Conservation (phyloP, 2,113 vertebrate species). For the Tachysurus vachellii region DNA sequence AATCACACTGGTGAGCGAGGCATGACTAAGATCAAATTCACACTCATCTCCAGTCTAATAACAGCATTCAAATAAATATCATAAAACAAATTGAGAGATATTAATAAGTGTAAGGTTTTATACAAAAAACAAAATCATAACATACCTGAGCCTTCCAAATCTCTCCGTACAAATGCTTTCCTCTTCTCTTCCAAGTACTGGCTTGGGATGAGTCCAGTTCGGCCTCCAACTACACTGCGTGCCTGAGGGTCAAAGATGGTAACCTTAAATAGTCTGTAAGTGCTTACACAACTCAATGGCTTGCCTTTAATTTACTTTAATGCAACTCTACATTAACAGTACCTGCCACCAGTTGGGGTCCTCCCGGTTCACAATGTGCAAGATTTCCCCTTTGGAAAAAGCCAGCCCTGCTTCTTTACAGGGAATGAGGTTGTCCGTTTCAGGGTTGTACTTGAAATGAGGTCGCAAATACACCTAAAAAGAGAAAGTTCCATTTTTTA, state of each 20-base stretch:
- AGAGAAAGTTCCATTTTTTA: neutral
- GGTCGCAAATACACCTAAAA: constrained; percentile 93
- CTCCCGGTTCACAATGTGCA: constrained; percentile 96
- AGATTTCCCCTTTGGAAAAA: constrained; percentile 93
- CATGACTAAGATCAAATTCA: neutral
- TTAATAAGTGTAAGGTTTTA: neutral
- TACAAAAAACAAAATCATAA: constrained; percentile 2
- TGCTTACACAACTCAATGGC: neutral
- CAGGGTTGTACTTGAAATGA: constrained; percentile 96
- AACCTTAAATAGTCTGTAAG: neutral
- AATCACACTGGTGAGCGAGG: neutral
- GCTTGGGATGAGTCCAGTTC: constrained; percentile 94
- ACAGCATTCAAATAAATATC: neutral
- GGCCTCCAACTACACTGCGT: constrained; percentile 85
- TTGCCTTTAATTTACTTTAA: neutral
- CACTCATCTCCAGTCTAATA: neutral
- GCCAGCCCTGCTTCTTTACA: constrained; percentile 96
- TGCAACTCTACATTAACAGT: neutral
- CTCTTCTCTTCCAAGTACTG: constrained; percentile 98
- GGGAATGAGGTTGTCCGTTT: constrained; percentile 93
- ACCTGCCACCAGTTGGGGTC: constrained; percentile 99
- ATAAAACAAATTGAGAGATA: neutral
- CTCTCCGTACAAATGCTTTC: constrained; percentile 95
- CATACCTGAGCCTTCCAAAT: constrained; percentile 85
- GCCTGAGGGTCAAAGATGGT: constrained; percentile 71